phyloP scores from a whole-genome alignment of 2,888 invertebrate genomes.

The Cantharis rufa region DNA sequence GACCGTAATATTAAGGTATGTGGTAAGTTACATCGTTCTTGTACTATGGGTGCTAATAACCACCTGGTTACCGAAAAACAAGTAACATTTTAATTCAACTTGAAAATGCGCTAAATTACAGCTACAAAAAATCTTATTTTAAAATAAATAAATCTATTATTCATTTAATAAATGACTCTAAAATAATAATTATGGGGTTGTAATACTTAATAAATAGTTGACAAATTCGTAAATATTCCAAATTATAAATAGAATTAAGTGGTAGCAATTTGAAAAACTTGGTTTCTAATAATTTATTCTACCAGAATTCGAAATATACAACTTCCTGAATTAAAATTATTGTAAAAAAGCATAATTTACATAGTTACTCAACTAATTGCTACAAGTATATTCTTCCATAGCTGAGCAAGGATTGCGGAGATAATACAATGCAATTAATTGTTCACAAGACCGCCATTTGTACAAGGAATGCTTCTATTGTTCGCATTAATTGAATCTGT shows the following conservation, averaged over 20 bases:
- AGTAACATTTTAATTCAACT: no score
- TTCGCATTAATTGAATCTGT: slow-evolving; percentile 50
- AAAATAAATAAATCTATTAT: not conserved
- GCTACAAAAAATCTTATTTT: no score
- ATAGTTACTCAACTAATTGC: slow-evolving; percentile 18
- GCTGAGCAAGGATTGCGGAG: slow-evolving; percentile 27
- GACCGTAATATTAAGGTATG: no score
- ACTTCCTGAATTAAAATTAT: not conserved
- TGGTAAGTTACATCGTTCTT: no score
- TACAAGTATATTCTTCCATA: slow-evolving; percentile 18
- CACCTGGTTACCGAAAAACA: no score
- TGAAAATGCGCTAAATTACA: no score
- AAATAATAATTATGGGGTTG: not conserved
- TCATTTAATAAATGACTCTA: not conserved
- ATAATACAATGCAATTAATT: slow-evolving; percentile 38
- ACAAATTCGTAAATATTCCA: no score
- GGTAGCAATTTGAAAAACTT: not conserved
- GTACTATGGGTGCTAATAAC: no score
- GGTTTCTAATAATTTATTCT: not conserved
- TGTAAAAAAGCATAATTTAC: slow-evolving; percentile 11
- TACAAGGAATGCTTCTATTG: slow-evolving; percentile 50
- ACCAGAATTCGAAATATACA: not conserved
- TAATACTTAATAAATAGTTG: no score
- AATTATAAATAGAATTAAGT: not conserved
- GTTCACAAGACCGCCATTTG: slow-evolving; percentile 49